Conservation (phyloP, 2,797 vertebrate species). For the Pantherophis alleghaniensis region DNA sequence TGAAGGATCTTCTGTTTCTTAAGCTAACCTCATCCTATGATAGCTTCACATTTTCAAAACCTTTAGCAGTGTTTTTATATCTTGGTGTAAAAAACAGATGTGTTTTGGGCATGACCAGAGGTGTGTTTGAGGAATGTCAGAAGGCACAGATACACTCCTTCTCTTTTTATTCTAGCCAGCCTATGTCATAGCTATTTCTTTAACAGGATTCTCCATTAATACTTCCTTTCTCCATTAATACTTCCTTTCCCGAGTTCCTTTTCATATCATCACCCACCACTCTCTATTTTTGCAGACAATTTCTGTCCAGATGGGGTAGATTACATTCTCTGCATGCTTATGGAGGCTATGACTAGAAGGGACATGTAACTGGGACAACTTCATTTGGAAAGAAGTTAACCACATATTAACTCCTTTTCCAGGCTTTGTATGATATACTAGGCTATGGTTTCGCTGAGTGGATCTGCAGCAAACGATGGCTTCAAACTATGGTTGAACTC, state of each 20-base stretch:
- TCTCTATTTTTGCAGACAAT: background rate
- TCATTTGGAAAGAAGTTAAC: background rate
- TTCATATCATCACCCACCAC: background rate
- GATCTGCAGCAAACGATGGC: background rate
- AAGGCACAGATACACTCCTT: background rate
- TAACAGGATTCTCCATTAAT: background rate
- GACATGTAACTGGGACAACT: background rate
- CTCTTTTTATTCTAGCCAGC: background rate
- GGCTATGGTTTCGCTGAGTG: background rate
- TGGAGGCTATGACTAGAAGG: background rate
- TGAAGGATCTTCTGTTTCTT: background rate
- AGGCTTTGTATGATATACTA: background rate
- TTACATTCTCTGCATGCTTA: background rate
- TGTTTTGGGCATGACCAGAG: background rate
- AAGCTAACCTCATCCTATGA: background rate
- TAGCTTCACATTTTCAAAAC: background rate
- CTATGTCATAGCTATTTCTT: background rate
- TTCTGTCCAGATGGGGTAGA: background rate
- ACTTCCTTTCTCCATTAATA: background rate
- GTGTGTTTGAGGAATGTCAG: background rate
- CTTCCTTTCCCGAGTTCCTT: background rate
- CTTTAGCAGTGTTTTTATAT: background rate
- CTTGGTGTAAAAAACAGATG: background rate
- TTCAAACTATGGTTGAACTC: background rate
- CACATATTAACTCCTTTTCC: background rate